phyloP scores from a whole-genome alignment of 2,797 vertebrate genomes.

The Lagorchestes hirsutus region DNA sequence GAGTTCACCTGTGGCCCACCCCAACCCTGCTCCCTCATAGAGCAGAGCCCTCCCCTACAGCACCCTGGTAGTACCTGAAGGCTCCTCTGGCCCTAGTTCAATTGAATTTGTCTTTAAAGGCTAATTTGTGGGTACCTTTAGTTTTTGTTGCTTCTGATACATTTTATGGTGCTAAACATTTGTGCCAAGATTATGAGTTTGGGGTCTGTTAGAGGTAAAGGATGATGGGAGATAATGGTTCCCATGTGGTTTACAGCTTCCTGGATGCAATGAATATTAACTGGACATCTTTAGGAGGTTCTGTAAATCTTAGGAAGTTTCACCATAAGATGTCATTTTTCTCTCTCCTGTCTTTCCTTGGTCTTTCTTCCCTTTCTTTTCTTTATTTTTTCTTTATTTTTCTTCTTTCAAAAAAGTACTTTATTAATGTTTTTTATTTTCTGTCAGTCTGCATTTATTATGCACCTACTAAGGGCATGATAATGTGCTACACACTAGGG shows the following conservation, averaged over 20 bases:
- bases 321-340: background rate
- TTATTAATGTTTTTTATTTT: conserved; percentile 17
- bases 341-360: background rate
- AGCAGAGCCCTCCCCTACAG: background rate
- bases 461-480: background rate
- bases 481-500: background rate
- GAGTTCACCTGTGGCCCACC: background rate
- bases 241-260: background rate
- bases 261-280: background rate
- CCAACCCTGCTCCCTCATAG: background rate
- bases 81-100: background rate
- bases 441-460: background rate
- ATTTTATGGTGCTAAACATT: background rate
- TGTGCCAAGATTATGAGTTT: background rate
- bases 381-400: background rate
- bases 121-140: background rate
- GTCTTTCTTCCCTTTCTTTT: background rate
- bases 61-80: background rate
- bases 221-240: background rate
- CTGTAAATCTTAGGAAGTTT: background rate
- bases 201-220: background rate
- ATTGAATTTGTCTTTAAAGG: background rate
- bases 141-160: background rate
- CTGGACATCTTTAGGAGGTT: background rate
- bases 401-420: conserved; percentile 3